phyloP scores from a whole-genome alignment of 2,888 invertebrate genomes.

The Tyria jacobaeae region DNA sequence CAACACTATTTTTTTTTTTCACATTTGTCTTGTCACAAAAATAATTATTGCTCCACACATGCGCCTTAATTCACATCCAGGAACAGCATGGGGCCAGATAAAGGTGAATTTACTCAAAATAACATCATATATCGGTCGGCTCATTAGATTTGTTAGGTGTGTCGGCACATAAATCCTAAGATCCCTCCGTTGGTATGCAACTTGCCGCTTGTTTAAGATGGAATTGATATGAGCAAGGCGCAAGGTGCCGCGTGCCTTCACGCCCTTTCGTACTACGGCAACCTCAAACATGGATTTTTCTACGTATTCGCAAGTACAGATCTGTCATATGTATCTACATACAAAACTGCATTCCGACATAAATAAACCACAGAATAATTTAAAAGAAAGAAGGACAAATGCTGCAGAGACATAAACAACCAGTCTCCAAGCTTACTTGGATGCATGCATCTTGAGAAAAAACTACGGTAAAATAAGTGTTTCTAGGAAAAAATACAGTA shows the following conservation, averaged over 20 bases:
- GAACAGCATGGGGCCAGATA: slow-evolving; percentile 32
- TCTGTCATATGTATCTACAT: slow-evolving; percentile 18
- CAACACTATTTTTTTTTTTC: too few relatives aligned
- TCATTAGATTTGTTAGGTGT: slow-evolving; percentile 53
- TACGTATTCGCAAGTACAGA: slow-evolving; percentile 33
- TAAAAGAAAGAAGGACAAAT: slow-evolving; percentile 31
- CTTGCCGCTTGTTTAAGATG: slow-evolving; percentile 70
- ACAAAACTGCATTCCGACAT: slow-evolving; percentile 22
- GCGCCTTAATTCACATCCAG: slow-evolving; percentile 33
- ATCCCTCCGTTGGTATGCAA: slow-evolving; percentile 67
- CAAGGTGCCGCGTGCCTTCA: slow-evolving; percentile 74
- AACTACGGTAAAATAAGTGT: slow-evolving; percentile 30
- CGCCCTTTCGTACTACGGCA: slow-evolving; percentile 60
- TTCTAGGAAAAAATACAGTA: slow-evolving; percentile 47
- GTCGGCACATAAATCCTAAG: slow-evolving; percentile 54
- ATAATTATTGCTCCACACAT: slow-evolving; percentile 54
- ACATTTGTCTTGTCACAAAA: slow-evolving; percentile 61
- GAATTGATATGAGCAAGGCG: slow-evolving; percentile 69
- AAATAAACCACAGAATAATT: slow-evolving; percentile 14
- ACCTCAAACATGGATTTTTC: slow-evolving; percentile 44
- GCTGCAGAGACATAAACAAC: slow-evolving; percentile 25
- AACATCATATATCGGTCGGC: slow-evolving; percentile 31
- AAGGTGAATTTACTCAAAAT: slow-evolving; percentile 40
- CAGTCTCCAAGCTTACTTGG: slow-evolving; percentile 11
- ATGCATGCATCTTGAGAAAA: slow-evolving; percentile 18